Conservation (phyloP, 2,888 invertebrate genomes). For the Cerastoderma edule region DNA sequence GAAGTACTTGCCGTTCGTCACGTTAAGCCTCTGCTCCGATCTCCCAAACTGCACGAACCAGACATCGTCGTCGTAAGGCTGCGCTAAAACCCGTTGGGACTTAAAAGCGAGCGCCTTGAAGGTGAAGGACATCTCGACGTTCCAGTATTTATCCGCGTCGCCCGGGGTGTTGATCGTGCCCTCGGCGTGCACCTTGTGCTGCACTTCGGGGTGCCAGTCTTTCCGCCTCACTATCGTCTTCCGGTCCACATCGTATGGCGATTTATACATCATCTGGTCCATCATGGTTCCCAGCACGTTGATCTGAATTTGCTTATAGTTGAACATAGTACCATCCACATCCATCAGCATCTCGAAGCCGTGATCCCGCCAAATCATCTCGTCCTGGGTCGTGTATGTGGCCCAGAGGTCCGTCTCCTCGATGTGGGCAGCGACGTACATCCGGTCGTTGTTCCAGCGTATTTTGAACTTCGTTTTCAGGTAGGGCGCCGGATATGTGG, state of each 20-base stretch:
- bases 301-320: constrained; percentile 51
- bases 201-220: constrained; percentile 40
- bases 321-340: constrained; percentile 51
- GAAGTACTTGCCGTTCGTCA: constrained; percentile 30
- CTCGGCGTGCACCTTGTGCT: constrained; percentile 27
- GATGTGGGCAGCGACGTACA: constrained; percentile 60
- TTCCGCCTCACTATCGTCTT: constrained; percentile 4
- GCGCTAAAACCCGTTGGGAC: constrained; percentile 21
- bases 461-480: constrained; percentile 60
- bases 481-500: constrained; percentile 51
- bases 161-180: constrained; percentile 48
- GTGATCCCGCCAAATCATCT: constrained; percentile 34
- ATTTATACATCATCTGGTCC: constrained; percentile 45
- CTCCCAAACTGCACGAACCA: constrained; percentile 59
- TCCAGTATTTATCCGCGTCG: constrained; percentile 51
- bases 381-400: constrained; percentile 30
- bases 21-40: constrained; percentile 44
- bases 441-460: constrained; percentile 55
- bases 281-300: constrained; percentile 48
- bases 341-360: constrained; percentile 51
- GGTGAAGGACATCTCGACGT: constrained; percentile 41
- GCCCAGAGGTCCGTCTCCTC: constrained; percentile 59
- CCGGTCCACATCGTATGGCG: constrained; percentile 31
- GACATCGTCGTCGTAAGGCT: constrained; percentile 42
- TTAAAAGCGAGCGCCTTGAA: constrained; percentile 33